A percentile compares a stretch with the other conserved stretches of the same genome.
Conservation (phyloP, 2,888 invertebrate genomes). For the Lasioglossum oenotherae region DNA sequence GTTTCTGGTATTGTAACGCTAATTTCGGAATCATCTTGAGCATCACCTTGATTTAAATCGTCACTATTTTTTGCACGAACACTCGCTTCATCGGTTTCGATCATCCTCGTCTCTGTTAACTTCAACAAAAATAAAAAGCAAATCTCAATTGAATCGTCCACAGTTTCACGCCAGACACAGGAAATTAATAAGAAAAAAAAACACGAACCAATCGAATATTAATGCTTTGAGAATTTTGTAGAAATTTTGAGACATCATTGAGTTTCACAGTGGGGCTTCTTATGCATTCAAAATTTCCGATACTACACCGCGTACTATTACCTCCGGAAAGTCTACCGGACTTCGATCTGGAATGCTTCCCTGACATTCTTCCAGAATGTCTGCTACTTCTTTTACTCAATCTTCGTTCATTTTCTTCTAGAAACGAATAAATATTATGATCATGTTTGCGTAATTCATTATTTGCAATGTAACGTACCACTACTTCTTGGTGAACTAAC, state of each 20-base stretch:
- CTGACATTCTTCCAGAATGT: constrained; percentile 71
- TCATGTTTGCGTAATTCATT: constrained; percentile 1
- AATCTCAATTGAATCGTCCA: not conserved
- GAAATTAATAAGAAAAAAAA: not conserved
- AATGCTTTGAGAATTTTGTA: constrained; percentile 78
- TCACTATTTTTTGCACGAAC: constrained; percentile 34
- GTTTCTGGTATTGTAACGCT: constrained; percentile 29
- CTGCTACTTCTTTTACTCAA: constrained; percentile 67
- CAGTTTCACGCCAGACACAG: not conserved
- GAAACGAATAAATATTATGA: constrained; percentile 22
- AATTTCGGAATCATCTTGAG: constrained; percentile 27
- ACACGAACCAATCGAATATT: constrained; percentile 75
- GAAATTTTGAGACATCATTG: constrained; percentile 79
- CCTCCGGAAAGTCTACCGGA: constrained; percentile 64
- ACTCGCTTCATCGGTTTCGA: constrained; percentile 22
- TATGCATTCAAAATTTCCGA: constrained; percentile 55
- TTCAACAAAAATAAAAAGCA: constrained; percentile 34
- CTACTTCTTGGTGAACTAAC: constrained; percentile 66
- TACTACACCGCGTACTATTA: constrained; percentile 34
- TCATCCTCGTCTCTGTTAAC: constrained; percentile 42
- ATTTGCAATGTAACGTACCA: constrained; percentile 64
- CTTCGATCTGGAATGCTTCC: constrained; percentile 66
- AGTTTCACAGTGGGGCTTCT: constrained; percentile 78
- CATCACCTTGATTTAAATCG: constrained; percentile 16
- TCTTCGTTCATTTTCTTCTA: constrained; percentile 70